phyloP scores from a whole-genome alignment of 1,140 invertebrate genomes.

The Mya arenaria region DNA sequence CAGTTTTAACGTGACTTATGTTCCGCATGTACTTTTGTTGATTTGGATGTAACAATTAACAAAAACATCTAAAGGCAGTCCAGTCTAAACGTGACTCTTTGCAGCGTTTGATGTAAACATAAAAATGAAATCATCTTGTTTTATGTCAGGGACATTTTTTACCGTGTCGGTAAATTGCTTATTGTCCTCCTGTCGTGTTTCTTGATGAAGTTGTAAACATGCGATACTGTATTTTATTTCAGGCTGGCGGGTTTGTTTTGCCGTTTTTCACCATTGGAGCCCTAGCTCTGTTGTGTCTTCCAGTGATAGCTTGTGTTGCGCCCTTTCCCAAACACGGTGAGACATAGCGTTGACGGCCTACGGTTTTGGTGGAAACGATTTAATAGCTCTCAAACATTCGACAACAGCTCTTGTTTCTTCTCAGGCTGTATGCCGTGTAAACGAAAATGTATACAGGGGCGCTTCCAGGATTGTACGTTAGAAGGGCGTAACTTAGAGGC shows the following conservation, averaged over 20 bases:
- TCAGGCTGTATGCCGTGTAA: no score
- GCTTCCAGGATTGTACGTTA: no score
- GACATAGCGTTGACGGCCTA: slow-evolving; percentile 1
- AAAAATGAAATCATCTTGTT: neutral
- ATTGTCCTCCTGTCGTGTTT: neutral
- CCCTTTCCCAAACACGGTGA: neutral
- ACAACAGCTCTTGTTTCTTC: no score
- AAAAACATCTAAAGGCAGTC: neutral
- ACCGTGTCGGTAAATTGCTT: neutral
- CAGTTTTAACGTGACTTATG: no score
- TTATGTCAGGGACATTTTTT: neutral
- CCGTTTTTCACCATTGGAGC: slow-evolving; percentile 31
- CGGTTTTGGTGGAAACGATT: no score
- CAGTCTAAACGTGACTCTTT: neutral
- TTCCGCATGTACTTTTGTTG: no score
- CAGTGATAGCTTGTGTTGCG: neutral
- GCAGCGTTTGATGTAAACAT: neutral
- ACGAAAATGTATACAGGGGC: no score
- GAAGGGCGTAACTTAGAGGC: no score
- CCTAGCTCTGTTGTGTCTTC: slow-evolving; percentile 17
- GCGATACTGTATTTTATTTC: slow-evolving; percentile 4
- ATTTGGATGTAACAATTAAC: no score
- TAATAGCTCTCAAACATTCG: no score
- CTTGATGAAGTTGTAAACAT: no score
- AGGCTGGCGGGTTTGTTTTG: slow-evolving; percentile 21